These are phyloP conservation scores for Aphis gossypii DNA, from an alignment of 1,140 invertebrate species.

Conservation along the genomic window DNA sequence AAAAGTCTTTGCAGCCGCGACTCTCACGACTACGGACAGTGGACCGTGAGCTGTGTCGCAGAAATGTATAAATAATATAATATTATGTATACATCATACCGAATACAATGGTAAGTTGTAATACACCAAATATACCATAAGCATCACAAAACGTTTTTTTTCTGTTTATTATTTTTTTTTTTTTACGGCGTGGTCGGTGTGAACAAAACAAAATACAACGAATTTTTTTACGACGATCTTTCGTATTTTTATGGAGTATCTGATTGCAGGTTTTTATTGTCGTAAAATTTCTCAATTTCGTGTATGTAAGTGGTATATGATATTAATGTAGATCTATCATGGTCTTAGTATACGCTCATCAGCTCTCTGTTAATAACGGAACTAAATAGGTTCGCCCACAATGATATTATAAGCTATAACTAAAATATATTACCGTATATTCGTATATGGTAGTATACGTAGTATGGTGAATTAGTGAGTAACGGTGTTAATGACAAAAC, in stretches of 20 bases:
- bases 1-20: neutral
- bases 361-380: neutral
- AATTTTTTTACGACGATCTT: neutral
- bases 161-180: neutral
- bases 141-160: neutral
- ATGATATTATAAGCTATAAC: neutral
- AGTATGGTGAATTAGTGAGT: neutral
- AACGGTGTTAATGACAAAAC: neutral
- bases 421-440: neutral
- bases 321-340: neutral
- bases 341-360: neutral
- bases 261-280: neutral
- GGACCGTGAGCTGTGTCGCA: neutral
- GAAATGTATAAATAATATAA: neutral
- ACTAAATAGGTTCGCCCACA: neutral
- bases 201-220: neutral
- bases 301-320: neutral
- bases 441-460: neutral
- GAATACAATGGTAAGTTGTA: neutral
- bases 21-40: too few species aligned
- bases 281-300: neutral
- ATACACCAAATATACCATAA: neutral
- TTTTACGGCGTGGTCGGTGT: neutral
- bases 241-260: neutral
- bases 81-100: too few species aligned